These are phyloP conservation scores for Neosilurus hyrtlii DNA, from an alignment of 2,797 vertebrate species.

Conservation along the genomic window DNA sequence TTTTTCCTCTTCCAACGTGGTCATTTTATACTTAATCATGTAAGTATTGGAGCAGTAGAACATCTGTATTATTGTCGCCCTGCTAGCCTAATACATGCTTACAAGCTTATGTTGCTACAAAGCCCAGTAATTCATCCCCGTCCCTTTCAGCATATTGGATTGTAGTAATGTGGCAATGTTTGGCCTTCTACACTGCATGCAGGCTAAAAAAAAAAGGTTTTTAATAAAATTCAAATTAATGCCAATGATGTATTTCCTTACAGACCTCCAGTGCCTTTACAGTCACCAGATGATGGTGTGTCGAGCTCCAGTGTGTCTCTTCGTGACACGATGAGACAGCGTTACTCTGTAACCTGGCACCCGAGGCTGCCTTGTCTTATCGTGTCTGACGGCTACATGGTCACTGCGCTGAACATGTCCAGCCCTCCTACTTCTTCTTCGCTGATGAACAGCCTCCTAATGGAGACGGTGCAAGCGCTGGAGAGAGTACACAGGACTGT, in stretches of 20 bases:
- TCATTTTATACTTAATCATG: conserved; percentile 52
- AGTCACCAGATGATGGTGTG: conserved; percentile 67
- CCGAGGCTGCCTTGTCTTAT: conserved; percentile 83
- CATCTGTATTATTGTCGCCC: background rate
- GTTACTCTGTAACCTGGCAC: conserved; percentile 89
- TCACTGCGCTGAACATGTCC: conserved; percentile 80
- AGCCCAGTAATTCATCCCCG: conserved; percentile 4
- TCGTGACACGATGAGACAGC: conserved; percentile 82
- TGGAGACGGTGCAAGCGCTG: conserved; percentile 77
- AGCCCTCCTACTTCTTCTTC: conserved; percentile 69
- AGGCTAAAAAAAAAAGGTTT: background rate
- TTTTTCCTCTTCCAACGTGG: conserved; percentile 65
- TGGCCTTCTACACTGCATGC: background rate
- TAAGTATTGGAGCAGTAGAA: conserved; percentile 62
- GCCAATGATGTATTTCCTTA: background rate
- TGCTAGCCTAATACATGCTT: background rate
- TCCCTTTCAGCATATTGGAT: conserved; percentile 20
- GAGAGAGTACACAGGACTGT: conserved; percentile 71
- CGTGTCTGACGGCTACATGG: conserved; percentile 93
- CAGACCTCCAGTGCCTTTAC: conserved; percentile 74
- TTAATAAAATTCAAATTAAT: too few species aligned
- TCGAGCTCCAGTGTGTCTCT: conserved; percentile 84
- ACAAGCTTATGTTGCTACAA: background rate
- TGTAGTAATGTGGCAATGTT: background rate
- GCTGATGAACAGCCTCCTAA: conserved; percentile 77